Evolutionary conservation across 2,797 vertebrate species (phyloP).

Genomic region (Acrossocheilus wenchowensis): DNA sequence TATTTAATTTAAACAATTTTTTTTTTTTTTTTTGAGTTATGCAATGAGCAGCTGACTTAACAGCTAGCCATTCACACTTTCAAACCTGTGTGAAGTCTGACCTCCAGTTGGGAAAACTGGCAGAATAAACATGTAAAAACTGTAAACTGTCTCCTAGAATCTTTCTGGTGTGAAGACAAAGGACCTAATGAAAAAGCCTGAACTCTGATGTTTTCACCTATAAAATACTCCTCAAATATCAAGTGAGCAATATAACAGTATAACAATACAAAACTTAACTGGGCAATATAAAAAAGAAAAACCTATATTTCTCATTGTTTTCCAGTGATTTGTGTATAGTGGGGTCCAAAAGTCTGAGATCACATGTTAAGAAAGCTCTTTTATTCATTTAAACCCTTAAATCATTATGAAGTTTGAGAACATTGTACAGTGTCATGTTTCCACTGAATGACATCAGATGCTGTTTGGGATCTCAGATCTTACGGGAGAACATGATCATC

Average conservation of each 20-base stretch:
- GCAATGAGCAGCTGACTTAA: not conserved
- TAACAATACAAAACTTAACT: not conserved
- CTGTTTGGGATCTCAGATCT: too few relatives aligned
- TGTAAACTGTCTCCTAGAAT: not conserved
- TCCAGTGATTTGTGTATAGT: not conserved
- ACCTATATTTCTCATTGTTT: not conserved
- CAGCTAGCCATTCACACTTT: not conserved
- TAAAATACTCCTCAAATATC: not conserved
- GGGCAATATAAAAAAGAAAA: too few relatives aligned
- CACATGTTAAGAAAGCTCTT: not conserved
- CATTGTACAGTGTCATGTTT: not conserved
- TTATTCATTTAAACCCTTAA: not conserved
- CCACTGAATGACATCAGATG: not conserved
- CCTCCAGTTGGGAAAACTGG: not conserved
- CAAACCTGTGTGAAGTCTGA: not conserved
- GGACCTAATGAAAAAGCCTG: not conserved
- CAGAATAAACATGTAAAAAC: not conserved
- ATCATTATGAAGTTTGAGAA: not conserved
- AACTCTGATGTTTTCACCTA: not conserved
- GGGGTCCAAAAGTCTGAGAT: not conserved
- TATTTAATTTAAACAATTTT: too few relatives aligned
- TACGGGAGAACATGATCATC: too few relatives aligned
- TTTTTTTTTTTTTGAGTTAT: not conserved
- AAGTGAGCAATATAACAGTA: slow-evolving; percentile 9
- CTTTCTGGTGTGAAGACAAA: not conserved